phyloP scores from a whole-genome alignment of 2,797 vertebrate species.

The Benthosema pterotum region DNA sequence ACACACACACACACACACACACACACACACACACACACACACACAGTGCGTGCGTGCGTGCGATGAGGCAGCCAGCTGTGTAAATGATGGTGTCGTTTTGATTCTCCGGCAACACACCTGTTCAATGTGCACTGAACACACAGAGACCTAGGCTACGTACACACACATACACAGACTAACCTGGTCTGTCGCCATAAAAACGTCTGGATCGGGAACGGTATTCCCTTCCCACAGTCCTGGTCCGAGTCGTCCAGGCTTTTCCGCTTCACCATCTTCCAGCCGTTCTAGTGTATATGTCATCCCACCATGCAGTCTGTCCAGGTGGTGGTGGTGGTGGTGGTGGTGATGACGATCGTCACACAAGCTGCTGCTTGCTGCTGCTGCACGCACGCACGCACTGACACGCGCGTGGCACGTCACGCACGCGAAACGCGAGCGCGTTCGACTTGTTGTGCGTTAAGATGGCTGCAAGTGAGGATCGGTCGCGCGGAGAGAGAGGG shows the following conservation, averaged over 20 bases:
- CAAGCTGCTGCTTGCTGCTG: conserved; percentile 12
- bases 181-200: conserved; percentile 99
- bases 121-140: conserved; percentile 42
- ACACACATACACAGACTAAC: conserved; percentile 65
- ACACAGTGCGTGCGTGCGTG: neutral
- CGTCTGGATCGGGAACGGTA: conserved; percentile 97
- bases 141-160: no score
- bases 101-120: conserved; percentile 67
- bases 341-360: conserved; percentile 7
- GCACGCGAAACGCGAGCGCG: conserved; percentile 53
- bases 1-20: conserved; percentile 5
- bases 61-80: conserved; percentile 11
- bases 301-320: conserved; percentile 14
- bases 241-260: conserved; percentile 96
- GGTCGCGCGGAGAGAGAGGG: conserved; percentile 34
- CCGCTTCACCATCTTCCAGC: conserved; percentile 92
- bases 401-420: conserved; percentile 29
- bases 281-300: neutral
- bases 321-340: conserved; percentile 33
- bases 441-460: conserved; percentile 68
- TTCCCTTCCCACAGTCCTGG: conserved; percentile 90
- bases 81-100: conserved; percentile 4
- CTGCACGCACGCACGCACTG: conserved; percentile 6
- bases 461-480: conserved; percentile 86
- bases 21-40: neutral